Base-by-base conservation (phyloP, 2,797 vertebrate genomes). In the Pseudomugil gertrudae region DNA sequence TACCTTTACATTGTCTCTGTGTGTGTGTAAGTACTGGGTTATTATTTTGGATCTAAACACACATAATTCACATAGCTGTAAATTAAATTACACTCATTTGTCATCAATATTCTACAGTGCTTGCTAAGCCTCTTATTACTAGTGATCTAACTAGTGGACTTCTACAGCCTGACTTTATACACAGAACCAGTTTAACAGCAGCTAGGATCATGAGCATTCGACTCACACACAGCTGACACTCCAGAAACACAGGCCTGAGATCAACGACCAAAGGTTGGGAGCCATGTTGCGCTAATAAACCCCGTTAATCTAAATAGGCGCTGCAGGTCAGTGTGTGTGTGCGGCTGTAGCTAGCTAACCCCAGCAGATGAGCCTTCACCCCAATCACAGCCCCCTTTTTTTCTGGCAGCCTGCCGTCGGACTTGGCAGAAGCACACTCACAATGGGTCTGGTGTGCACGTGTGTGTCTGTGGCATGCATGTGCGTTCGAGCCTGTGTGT, bases 361-460 rank as follows among this genome's bases (percentile, higher is more conserved):
- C 87, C 72, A 84, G 87, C 90, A 92, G 88, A 92, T 89, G 92
- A 92, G 85, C 86, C 84, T 81, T 87, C 86, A 88, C 86, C 90
- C 92, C 87, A 91, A 86, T 90, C 89, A 86, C 85, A 90, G 82
- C 84, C 91, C 88, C 83, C 79, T 84, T 71, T 87, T 89, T 84
- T 81, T 83, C 91, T 95, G 94, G 94, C 92, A 94, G 89, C 60
- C 87, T 92, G 94, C 93, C 93, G 80, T 88, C 85, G 54, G 72
- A 93, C 90, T 94, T 93, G 93, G 93, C 94, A 94, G 91, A 88
- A 83, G 71, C 81, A 83, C 84, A 86, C 89, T 92, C 88, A 65
- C 82, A 54, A 85, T 87, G 88, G 92, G 88, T 89, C 85, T 89
- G 85, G 63, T 87, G 86, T 88, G 90, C 78, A 63, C 15, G 83